Conservation (phyloP, 1,140 invertebrate genomes). For the Heliconius hewitsoni region DNA sequence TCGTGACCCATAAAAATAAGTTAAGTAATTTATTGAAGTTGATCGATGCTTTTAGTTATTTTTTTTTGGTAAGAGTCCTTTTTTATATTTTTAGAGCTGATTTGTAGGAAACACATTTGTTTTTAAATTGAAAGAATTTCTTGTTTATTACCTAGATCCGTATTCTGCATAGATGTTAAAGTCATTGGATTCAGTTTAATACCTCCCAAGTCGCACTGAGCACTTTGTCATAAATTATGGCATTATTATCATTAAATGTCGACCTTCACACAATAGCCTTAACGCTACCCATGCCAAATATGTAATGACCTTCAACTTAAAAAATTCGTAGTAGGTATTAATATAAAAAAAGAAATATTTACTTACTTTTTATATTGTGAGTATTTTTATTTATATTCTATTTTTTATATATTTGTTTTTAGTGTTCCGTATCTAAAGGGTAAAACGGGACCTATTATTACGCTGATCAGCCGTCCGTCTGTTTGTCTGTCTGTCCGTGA, state of each 20-base stretch:
- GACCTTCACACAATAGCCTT: conserved; percentile 27
- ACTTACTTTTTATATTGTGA: neutral
- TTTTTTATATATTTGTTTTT: neutral
- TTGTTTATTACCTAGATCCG: no score
- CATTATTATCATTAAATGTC: conserved; percentile 9
- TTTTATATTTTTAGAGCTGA: no score
- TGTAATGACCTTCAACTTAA: conserved; percentile 32
- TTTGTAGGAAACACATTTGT: no score
- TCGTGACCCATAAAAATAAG: conserved; percentile 21
- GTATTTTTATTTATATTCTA: neutral
- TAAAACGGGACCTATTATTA: no score
- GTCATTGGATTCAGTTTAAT: neutral
- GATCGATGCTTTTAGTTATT: neutral
- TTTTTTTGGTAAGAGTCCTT: no score
- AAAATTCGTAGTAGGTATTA: conserved; percentile 6
- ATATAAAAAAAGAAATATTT: neutral
- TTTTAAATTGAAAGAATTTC: no score
- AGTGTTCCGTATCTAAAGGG: no score
- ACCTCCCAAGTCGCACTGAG: neutral
- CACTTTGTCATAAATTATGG: neutral
- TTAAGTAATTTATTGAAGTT: neutral
- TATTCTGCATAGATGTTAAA: neutral
- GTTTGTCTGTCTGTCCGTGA: no score
- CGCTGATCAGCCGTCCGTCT: no score
- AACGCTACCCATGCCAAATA: conserved; percentile 29